Conservation (phyloP, 1,140 invertebrate species). For the Cotesia vestalis region DNA sequence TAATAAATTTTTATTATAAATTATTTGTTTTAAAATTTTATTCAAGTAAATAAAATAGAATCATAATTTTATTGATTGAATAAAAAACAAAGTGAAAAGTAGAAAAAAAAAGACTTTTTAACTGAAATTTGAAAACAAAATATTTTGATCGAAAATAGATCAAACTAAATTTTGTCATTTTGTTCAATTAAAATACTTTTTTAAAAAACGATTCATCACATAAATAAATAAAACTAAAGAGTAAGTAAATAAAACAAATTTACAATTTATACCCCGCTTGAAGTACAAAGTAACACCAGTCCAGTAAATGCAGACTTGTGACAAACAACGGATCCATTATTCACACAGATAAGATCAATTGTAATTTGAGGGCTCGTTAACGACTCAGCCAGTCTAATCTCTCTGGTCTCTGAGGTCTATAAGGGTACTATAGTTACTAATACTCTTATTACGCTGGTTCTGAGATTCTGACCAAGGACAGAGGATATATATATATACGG, state of each 20-base stretch:
- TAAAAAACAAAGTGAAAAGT: too few species aligned
- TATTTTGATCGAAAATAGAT: background rate
- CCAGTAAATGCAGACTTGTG: background rate
- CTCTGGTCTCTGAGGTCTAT: background rate
- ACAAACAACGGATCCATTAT: constrained; percentile 22
- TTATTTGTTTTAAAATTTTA: too few species aligned
- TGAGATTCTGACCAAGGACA: constrained; percentile 7
- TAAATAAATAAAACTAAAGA: background rate
- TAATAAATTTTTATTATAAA: too few species aligned
- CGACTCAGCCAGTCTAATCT: constrained; percentile 25
- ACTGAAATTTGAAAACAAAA: too few species aligned
- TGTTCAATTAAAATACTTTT: background rate
- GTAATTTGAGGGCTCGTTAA: constrained; percentile 33
- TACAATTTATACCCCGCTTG: background rate
- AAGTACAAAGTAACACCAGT: background rate
- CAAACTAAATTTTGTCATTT: background rate
- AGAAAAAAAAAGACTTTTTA: too few species aligned
- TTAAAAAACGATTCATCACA: background rate
- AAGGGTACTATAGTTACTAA: background rate
- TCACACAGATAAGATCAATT: constrained; percentile 26
- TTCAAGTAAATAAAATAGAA: too few species aligned
- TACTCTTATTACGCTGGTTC: background rate
- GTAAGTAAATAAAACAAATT: constrained; percentile 3
- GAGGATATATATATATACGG: background rate
- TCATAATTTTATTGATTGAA: too few species aligned